These are phyloP conservation scores for Myxocyprinus asiaticus DNA, from an alignment of 2,113 vertebrate genomes.

Conservation along the genomic window DNA sequence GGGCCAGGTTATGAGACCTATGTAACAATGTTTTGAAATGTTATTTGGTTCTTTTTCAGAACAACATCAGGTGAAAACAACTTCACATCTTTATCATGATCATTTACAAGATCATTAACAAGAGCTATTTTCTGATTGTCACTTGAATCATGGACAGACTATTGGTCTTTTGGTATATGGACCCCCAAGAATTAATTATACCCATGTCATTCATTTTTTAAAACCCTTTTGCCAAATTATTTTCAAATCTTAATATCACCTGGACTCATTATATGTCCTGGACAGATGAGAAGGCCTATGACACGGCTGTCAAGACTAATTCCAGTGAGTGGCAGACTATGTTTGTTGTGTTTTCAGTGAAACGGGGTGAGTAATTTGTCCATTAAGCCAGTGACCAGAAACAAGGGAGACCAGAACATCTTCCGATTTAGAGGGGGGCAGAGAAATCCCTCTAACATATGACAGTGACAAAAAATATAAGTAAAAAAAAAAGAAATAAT, in stretches of 20 bases:
- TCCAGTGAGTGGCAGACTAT: constrained; percentile 41
- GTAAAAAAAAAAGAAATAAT: neutral
- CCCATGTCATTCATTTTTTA: constrained; percentile 45
- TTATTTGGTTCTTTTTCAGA: too few relatives aligned
- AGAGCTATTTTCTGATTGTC: too few relatives aligned
- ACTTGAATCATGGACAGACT: too few relatives aligned
- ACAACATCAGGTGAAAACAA: too few relatives aligned
- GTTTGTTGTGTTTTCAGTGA: constrained; percentile 12
- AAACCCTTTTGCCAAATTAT: constrained; percentile 52
- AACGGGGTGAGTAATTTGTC: neutral
- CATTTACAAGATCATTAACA: too few relatives aligned
- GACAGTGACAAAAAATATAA: neutral
- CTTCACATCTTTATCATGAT: too few relatives aligned
- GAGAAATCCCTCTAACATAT: neutral
- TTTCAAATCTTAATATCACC: constrained; percentile 18
- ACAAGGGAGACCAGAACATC: neutral
- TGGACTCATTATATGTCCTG: constrained; percentile 29
- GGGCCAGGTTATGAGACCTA: too few relatives aligned
- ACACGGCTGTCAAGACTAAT: constrained; percentile 49
- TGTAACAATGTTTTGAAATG: too few relatives aligned
- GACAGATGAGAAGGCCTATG: constrained; percentile 20
- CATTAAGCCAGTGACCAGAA: neutral
- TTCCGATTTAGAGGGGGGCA: neutral
- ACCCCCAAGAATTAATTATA: neutral
- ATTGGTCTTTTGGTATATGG: too few relatives aligned